Conservation (phyloP, 2,113 vertebrate species). For the Apodemus sylvaticus region DNA sequence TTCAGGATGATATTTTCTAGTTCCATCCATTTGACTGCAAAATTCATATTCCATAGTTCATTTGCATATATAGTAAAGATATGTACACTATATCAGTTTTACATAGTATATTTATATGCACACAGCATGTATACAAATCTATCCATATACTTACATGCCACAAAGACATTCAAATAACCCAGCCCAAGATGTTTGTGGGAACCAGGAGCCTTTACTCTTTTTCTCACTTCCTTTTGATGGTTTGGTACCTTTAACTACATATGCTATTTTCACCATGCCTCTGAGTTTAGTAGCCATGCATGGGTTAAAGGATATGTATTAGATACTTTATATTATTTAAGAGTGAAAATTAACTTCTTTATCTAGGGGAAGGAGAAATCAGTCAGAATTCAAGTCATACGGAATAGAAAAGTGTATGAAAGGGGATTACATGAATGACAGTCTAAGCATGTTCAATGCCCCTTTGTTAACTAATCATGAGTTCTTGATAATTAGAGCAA, state of each 20-base stretch:
- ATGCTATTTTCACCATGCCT: not conserved
- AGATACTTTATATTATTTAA: not conserved
- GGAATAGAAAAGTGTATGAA: not conserved
- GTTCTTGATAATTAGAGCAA: not conserved
- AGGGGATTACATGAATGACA: not conserved
- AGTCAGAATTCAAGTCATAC: not conserved
- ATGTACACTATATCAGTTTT: not conserved
- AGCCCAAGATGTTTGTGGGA: not conserved
- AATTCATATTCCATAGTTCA: not conserved
- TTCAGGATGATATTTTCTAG: too few species aligned
- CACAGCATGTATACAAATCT: not conserved
- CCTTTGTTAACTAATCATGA: not conserved
- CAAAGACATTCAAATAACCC: not conserved
- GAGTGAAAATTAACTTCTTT: not conserved
- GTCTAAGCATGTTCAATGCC: not conserved
- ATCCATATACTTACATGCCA: too few species aligned
- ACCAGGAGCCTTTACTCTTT: not conserved
- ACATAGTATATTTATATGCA: not conserved
- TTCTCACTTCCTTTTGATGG: not conserved
- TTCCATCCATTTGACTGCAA: not conserved
- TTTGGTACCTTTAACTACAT: not conserved
- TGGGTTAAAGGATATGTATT: too few species aligned
- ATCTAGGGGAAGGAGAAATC: not conserved
- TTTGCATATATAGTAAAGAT: not conserved
- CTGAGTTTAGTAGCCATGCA: not conserved